Evolutionary conservation across 1,140 invertebrate genomes (phyloP).

Genomic region (Marisa cornuarietis): DNA sequence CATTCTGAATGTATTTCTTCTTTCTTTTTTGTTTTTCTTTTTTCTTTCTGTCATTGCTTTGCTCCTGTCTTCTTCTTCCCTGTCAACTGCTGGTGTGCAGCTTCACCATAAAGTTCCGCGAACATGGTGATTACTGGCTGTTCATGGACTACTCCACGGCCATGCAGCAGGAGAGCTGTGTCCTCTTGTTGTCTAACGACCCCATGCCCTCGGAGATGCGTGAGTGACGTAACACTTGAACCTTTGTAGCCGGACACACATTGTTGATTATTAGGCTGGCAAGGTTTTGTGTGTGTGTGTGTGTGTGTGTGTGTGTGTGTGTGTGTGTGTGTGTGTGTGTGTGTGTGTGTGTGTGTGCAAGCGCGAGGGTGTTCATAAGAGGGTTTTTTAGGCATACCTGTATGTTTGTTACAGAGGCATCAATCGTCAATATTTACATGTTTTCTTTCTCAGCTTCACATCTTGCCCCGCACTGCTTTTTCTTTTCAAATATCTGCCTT

Average conservation of each 20-base stretch:
- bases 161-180: constrained; percentile 32
- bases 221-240: constrained; percentile 29
- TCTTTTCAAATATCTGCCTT: background rate
- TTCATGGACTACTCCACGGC: constrained; percentile 44
- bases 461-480: background rate
- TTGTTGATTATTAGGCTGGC: no score
- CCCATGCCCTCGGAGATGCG: constrained; percentile 50
- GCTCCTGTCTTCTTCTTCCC: background rate
- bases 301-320: constrained; percentile 5
- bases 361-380: no score
- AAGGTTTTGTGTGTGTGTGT: background rate
- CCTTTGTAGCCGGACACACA: no score
- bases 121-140: constrained; percentile 56
- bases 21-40: no score
- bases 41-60: background rate
- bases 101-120: constrained; percentile 44
- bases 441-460: background rate
- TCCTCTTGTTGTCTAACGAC: constrained; percentile 43
- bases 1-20: no score
- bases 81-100: constrained; percentile 25
- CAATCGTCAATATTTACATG: background rate
- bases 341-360: background rate
- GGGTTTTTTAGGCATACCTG: no score
- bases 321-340: constrained; percentile 14
- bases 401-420: background rate